These are phyloP conservation scores for Glyptemys insculpta DNA, from an alignment of 2,797 vertebrate genomes.

Conservation along the genomic window DNA sequence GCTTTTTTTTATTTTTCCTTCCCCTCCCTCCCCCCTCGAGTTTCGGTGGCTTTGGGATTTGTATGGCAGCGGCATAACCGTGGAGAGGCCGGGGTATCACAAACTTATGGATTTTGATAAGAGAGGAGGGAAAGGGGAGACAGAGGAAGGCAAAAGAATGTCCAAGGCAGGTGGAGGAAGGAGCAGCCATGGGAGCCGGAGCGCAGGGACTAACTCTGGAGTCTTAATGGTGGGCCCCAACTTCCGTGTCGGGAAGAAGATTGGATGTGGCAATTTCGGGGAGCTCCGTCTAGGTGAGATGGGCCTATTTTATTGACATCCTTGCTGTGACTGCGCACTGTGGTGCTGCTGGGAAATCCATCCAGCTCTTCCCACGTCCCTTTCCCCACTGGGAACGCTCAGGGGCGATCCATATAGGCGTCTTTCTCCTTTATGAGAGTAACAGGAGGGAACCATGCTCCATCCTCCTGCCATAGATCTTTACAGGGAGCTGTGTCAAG, in stretches of 20 bases:
- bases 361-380: not conserved
- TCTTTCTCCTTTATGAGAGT: not conserved
- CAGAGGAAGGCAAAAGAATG: slow-evolving; percentile 97
- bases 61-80: slow-evolving; percentile 97
- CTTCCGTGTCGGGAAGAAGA: slow-evolving; percentile 99
- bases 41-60: slow-evolving; percentile 90
- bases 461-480: not conserved
- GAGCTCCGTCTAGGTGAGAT: slow-evolving; percentile 93
- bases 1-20: slow-evolving; percentile 19
- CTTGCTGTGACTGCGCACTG: rapidly evolving
- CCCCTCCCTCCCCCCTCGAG: slow-evolving; percentile 71
- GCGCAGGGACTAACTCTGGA: slow-evolving; percentile 94
- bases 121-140: slow-evolving; percentile 98
- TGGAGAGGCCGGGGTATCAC: slow-evolving; percentile 99
- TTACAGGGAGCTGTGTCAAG: rapidly evolving
- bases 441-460: not conserved
- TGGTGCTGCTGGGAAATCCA: not conserved
- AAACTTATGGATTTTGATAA: slow-evolving; percentile 99
- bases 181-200: slow-evolving; percentile 89
- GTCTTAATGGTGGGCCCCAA: slow-evolving; percentile 99
- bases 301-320: not conserved
- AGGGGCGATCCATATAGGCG: not conserved
- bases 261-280: slow-evolving; percentile 98
- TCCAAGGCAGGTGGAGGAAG: slow-evolving; percentile 91
- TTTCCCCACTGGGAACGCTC: not conserved